These are phyloP conservation scores for Muscicapa comitata DNA, from an alignment of 2,797 vertebrate genomes.

Conservation along the genomic window DNA sequence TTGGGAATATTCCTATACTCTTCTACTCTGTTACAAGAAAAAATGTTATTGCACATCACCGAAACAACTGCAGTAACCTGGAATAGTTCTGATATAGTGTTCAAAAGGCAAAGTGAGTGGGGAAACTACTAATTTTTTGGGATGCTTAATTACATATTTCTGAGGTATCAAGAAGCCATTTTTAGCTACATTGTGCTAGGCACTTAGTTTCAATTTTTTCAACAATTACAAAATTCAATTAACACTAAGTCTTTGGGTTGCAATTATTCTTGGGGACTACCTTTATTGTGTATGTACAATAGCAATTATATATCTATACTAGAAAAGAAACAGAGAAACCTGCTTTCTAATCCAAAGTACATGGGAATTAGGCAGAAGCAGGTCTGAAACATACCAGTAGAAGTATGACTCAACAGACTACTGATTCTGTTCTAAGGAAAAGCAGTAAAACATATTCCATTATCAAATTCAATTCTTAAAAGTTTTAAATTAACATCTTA, in stretches of 20 bases:
- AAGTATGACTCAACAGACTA: not conserved
- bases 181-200: not conserved
- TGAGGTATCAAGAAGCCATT: not conserved
- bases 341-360: not conserved
- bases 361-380: not conserved
- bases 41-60: not conserved
- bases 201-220: not conserved
- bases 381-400: not conserved
- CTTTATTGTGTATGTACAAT: not conserved
- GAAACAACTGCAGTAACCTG: not conserved
- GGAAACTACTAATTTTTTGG: not conserved
- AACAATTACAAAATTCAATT: not conserved
- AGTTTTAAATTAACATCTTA: not conserved
- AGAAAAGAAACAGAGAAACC: not conserved
- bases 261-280: not conserved
- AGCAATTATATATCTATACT: not conserved
- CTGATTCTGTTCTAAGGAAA: not conserved
- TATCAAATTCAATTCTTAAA: not conserved
- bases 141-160: not conserved
- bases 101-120: not conserved
- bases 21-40: not conserved
- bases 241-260: not conserved
- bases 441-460: not conserved
- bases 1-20: not conserved
- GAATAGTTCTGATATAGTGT: not conserved